Base-by-base conservation (phyloP, 2,797 vertebrate species). In the Remorina albescens region DNA sequence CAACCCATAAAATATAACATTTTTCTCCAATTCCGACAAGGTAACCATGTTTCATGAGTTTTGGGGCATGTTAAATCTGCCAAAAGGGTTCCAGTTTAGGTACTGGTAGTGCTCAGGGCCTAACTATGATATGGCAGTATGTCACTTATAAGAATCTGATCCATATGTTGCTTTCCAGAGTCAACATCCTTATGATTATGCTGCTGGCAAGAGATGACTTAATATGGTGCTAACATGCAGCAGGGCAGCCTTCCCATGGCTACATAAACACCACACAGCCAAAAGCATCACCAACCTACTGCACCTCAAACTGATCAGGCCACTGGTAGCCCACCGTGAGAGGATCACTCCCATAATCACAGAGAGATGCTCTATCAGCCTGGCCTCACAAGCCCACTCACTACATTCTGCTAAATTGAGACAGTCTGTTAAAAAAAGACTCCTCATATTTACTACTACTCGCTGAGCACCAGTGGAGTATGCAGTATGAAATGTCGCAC, bases 181-280 rank as follows among this genome's bases (percentile, higher is more conserved):
- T 86, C 78, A 87, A 89, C 81, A 82, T 60, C 51, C 63, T 62
- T 89, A 82, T 85, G 83, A 88, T 88, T 89, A 90, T 89, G 83
- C 79, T 82, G 75, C 85, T 53, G 30, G 71, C 81, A 39, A 49
- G 63, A 87, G 37, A 78, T 76, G 67, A 89, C 82, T 88, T 87
- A 80, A 91, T 80, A 85, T 67, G 74, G 87, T 81, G 86, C 81
- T 90, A 89, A 92, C 84, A 92, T 82, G 68, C 80, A 86, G 70
- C 72, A 81, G 67, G 63, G 60, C 72, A 71, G 72, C 70, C 37
- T 76, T 80, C 75, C 81, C 63, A 74, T n/a, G 69, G 86, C 81
- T 88, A 84, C 28, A 73, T 54, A 86, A 93, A 91, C 83, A 89
- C 30, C 41, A 41, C 66, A 74, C 67, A 65, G 74, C 57, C 68